Evolutionary conservation across 2,797 vertebrate genomes (phyloP), one percentile per base, ranked within the genome.

Genomic region (Gila robusta): DNA sequence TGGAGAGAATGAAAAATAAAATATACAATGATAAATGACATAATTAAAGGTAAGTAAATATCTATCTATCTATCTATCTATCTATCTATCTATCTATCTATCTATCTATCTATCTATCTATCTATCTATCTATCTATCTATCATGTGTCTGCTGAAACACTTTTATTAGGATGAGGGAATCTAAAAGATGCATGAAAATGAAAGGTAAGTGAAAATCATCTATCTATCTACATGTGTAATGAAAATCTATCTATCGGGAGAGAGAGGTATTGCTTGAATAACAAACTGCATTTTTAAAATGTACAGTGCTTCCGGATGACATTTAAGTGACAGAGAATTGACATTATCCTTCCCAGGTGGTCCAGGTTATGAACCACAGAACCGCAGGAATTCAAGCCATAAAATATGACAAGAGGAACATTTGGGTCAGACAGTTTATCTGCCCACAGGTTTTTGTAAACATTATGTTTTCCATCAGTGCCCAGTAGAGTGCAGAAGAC

Each of bases 311-410:
- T 78, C 54, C n/a, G 19, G 73, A 19, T 85, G 74, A 82, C 84
- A 69, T 54, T 87, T 85, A 73, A 64, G 83, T 59, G 41, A 35
- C 83, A 80, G 62, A 79, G 66, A 86, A 87, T 83, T 86, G 62
- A 86, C 21, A 56, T 47, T 59, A 69, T 78, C 35, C 37, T 52
- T 86, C 49, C 76, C 83, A 44, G 49, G 71, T 44, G 83, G 72
- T 77, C 44, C 23, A 67, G 62, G 66, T 79, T 79, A 84, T 78
- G 64, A 70, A 84, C 37, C 44, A 32, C 16, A 41, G 64, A 84
- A 67, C 62, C n/a, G 64, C 73, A 69, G 49, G 83, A 70, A 84
- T 39, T 69, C 44, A 28, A 54, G 72, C 62, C 73, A 41, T 62
- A 69, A 76, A 78, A 78, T 23, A 84, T 21, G 64, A 69, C 82